Conservation (phyloP, 2,888 invertebrate species). For the Nomada hirtipes region DNA sequence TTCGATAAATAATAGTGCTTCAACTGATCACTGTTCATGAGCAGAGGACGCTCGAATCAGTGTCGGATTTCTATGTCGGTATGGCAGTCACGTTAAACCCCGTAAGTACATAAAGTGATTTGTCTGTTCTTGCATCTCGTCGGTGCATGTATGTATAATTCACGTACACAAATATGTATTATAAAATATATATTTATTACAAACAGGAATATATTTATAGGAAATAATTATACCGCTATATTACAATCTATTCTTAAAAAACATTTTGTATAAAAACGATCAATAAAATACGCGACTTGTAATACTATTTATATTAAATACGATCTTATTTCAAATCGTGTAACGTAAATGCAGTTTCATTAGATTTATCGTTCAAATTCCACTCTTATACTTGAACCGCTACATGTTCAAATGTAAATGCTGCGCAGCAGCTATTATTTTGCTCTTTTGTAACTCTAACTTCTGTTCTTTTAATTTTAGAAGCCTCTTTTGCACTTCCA, state of each 20-base stretch:
- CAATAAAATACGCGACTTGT: background rate
- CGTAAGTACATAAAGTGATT: no score
- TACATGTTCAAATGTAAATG: slow-evolving; percentile 67
- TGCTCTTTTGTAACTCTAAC: slow-evolving; percentile 70
- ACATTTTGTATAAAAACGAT: background rate
- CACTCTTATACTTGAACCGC: no score
- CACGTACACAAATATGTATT: background rate
- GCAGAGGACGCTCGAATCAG: no score
- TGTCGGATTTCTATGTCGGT: no score
- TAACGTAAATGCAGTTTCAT: background rate
- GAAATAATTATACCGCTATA: slow-evolving; percentile 13
- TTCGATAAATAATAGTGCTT: no score
- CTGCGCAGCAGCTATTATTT: slow-evolving; percentile 71
- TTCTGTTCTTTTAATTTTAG: slow-evolving; percentile 76
- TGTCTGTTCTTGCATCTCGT: no score
- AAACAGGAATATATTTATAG: slow-evolving; percentile 13
- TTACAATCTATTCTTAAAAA: slow-evolving; percentile 1
- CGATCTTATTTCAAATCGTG: no score
- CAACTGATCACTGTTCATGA: no score
- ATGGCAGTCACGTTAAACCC: no score
- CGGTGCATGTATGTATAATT: background rate
- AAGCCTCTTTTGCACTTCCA: slow-evolving; percentile 73
- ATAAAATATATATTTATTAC: background rate
- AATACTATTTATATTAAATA: background rate
- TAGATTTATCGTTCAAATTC: background rate